Base-by-base conservation (phyloP, 2,797 vertebrate genomes). In the Choloepus didactylus region DNA sequence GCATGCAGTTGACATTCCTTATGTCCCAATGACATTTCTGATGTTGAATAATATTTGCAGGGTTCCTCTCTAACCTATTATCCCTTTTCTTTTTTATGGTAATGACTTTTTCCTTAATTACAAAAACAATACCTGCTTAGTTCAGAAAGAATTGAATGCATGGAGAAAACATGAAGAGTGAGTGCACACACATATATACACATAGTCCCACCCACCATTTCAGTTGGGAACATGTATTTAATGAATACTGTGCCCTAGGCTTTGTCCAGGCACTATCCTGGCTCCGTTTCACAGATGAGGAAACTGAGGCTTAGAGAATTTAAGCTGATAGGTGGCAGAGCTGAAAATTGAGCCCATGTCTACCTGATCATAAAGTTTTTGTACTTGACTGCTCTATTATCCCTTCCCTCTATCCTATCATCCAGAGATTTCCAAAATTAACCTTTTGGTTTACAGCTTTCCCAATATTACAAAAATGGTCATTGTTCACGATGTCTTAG, bases 1-100 rank as follows among this genome's bases (percentile, higher is more conserved):
- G 72, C 95, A 96, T 25, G 6, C 77, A 64, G 86, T 86, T 97
- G 97, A 96, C 95, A 81, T 66, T 91, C 89, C 89, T 92, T 79
- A 81, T 62, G 81, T 86, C 89, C 91, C n/a, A 54, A n/a, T 83
- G 89, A 93, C 89, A 92, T 79, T 89, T 93, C 91, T 96, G 41
- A 77, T 64, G 94, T 79, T 84, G 91, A 94, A 69, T 83, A 80
- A 91, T 93, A 91, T 59, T 95, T 80, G 77, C 62, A 44, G 70
- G 15, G 46, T 23, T 85, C 44, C 72, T 94, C 67, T 82, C 70
- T 64, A 77, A 82, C 51, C 87, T 72, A 35, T 67, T 67, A 25
- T 19, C 62, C 49, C 81, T 85, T 92, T 91, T 67, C 41, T 56
- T 91, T 81, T 81, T 95, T 77, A 75, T 90, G 80, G 38, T 87